Percentiles rank a stretch among this genome's conserved stretches.
These are phyloP conservation scores for Monopterus albus DNA, from an alignment of 2,113 vertebrate species.

Conservation along the genomic window DNA sequence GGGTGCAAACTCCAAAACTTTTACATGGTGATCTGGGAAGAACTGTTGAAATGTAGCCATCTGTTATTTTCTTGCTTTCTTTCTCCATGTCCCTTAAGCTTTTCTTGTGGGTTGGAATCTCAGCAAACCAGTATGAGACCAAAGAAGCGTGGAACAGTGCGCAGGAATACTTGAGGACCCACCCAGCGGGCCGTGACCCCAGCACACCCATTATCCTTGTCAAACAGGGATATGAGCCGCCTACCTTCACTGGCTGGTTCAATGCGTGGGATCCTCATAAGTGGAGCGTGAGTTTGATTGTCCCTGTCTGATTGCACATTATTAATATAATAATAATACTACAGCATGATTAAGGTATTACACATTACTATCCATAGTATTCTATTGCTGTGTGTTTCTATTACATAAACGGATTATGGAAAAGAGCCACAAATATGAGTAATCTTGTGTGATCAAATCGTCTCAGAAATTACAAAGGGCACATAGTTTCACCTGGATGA, in stretches of 20 bases:
- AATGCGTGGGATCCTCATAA: conserved; percentile 91
- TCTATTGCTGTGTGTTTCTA: neutral
- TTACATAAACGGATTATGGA: neutral
- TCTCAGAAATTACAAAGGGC: neutral
- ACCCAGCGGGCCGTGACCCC: conserved; percentile 86
- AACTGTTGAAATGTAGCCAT: neutral
- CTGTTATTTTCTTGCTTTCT: neutral
- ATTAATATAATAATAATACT: neutral
- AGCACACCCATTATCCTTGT: conserved; percentile 84
- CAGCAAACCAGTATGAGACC: conserved; percentile 85
- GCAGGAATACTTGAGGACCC: conserved; percentile 86
- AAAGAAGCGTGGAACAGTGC: conserved; percentile 80
- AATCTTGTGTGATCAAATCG: conserved; percentile 7
- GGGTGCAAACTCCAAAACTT: no score
- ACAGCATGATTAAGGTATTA: neutral
- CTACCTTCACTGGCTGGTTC: conserved; percentile 94
- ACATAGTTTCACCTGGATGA: neutral
- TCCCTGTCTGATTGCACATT: conserved; percentile 3
- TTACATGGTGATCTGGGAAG: no score
- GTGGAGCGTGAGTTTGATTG: conserved; percentile 87
- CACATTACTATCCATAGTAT: neutral
- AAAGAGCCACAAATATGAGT: neutral
- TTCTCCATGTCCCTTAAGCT: conserved; percentile 74
- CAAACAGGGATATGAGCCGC: conserved; percentile 89
- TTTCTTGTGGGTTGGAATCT: conserved; percentile 90